phyloP scores from a whole-genome alignment of 1,140 invertebrate species.

The Papilio machaon region DNA sequence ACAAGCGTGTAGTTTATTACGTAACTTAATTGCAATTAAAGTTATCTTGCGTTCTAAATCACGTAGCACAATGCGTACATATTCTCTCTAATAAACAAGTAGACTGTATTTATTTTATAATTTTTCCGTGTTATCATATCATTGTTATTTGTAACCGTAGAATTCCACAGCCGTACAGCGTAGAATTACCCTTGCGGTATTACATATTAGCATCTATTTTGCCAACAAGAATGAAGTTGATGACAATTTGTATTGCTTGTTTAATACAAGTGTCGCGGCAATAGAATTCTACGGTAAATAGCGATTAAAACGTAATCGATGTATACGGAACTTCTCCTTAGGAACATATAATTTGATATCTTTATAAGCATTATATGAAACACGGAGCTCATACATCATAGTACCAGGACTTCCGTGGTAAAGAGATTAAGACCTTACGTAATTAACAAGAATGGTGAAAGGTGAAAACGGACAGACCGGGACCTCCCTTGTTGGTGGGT shows the following conservation, averaged over 20 bases:
- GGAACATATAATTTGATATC: slow-evolving; percentile 12
- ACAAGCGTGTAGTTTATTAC: not conserved
- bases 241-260: too few relatives aligned
- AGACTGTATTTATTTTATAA: not conserved
- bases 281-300: too few relatives aligned
- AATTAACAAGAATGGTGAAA: slow-evolving; percentile 20
- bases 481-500: not conserved
- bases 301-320: not conserved
- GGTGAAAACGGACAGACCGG: not conserved
- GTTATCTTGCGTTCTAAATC: slow-evolving; percentile 10
- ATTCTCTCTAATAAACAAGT: not conserved
- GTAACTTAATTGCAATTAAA: not conserved
- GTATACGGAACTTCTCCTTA: not conserved
- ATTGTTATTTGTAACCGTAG: not conserved
- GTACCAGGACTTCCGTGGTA: not conserved
- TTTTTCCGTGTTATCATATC: not conserved
- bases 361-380: not conserved
- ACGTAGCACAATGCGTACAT: slow-evolving; percentile 11
- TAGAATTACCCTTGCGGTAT: too few relatives aligned
- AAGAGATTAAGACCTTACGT: slow-evolving; percentile 13
- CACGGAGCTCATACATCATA: slow-evolving; percentile 16
- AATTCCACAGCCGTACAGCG: not conserved
- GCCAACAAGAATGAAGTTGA: too few relatives aligned
- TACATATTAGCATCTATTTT: too few relatives aligned
- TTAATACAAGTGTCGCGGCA: too few relatives aligned